Evolutionary conservation across 2,888 invertebrate species (phyloP).

Genomic region (Cheiracanthium punctorium): DNA sequence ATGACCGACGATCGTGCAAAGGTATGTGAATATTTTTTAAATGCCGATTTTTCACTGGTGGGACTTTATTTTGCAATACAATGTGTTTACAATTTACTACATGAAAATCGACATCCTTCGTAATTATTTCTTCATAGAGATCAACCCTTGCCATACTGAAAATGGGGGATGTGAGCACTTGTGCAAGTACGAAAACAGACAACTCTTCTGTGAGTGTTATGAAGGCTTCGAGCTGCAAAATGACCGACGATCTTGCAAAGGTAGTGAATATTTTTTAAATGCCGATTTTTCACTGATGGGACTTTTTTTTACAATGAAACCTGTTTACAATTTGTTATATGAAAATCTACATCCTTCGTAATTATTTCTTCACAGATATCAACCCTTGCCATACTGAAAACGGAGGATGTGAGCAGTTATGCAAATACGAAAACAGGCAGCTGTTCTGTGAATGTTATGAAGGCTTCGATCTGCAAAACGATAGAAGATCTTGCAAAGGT

Average conservation of each 20-base stretch:
- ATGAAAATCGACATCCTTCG: no score
- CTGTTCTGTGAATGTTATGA: background rate
- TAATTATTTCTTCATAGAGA: background rate
- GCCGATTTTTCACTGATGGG: no score
- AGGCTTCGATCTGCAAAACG: background rate
- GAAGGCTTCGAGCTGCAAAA: background rate
- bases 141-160: constrained; percentile 72
- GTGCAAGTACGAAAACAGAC: constrained; percentile 65
- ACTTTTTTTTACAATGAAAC: no score
- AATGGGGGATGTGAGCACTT: constrained; percentile 30
- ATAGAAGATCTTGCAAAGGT: constrained; percentile 35
- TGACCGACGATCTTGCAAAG: background rate
- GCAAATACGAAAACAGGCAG: background rate
- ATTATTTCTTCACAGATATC: constrained; percentile 14
- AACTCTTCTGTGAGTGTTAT: constrained; percentile 71
- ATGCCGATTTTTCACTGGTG: no score
- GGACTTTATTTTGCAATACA: no score
- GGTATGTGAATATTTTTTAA: background rate
- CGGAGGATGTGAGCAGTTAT: constrained; percentile 25
- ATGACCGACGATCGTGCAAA: constrained; percentile 21
- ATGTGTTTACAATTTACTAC: no score
- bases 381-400: constrained; percentile 8
- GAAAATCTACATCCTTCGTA: no score
- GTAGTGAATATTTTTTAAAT: background rate
- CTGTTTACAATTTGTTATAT: no score